Evolutionary conservation across 2,888 invertebrate species (phyloP).

Genomic region (Polydesmus complanatus): DNA sequence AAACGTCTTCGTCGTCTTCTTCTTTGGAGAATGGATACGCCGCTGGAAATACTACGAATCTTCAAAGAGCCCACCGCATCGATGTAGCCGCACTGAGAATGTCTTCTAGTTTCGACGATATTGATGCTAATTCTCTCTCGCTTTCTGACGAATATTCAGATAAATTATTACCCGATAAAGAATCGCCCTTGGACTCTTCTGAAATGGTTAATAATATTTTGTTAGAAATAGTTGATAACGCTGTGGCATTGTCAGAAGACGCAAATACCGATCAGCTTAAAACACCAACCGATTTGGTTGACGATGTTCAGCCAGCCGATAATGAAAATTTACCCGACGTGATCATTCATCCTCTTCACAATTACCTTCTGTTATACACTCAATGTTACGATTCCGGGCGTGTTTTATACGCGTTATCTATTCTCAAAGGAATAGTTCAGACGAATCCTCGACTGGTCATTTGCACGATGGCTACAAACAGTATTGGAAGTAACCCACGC

Average conservation of each 20-base stretch:
- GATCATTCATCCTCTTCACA: slow-evolving; percentile 57
- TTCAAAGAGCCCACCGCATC: slow-evolving; percentile 15
- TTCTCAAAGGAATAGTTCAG: slow-evolving; percentile 53
- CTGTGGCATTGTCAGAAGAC: slow-evolving; percentile 19
- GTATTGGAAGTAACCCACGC: slow-evolving; percentile 41
- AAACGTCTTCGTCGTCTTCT: background rate
- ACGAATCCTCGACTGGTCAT: slow-evolving; percentile 58
- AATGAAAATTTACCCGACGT: slow-evolving; percentile 21
- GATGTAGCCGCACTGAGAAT: slow-evolving; percentile 6
- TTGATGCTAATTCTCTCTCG: background rate
- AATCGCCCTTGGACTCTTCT: background rate
- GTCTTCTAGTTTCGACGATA: slow-evolving; percentile 12
- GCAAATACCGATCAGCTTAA: slow-evolving; percentile 44
- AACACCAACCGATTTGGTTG: slow-evolving; percentile 43
- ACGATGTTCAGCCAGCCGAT: slow-evolving; percentile 18
- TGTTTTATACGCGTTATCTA: slow-evolving; percentile 56
- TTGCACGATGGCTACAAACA: slow-evolving; percentile 60
- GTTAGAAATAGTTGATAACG: background rate
- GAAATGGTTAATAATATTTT: background rate
- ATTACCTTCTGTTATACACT: slow-evolving; percentile 67
- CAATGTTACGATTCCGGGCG: slow-evolving; percentile 62
- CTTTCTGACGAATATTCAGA: background rate
- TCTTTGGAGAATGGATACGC: background rate
- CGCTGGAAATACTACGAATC: background rate
- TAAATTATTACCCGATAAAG: background rate